phyloP scores from a whole-genome alignment of 30 jellyfish, hydroid and myxozoan genomes.

The Mastigias papua region DNA sequence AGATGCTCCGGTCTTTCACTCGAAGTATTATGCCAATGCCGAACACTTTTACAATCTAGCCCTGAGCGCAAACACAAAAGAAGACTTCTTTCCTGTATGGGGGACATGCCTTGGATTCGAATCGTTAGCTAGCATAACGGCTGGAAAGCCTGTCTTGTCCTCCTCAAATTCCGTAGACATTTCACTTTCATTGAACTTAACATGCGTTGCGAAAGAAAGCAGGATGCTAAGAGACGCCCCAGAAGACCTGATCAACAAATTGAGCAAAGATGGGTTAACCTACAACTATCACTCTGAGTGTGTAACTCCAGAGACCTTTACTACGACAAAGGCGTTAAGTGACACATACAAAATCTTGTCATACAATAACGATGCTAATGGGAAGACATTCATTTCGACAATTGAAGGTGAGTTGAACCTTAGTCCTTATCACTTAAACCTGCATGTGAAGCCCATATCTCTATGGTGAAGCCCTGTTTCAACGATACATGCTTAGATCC shows the following conservation, averaged over 20 bases:
- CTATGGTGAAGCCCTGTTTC: too few species aligned
- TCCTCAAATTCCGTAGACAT: slow-evolving; percentile 60
- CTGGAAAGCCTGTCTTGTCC: slow-evolving; percentile 74
- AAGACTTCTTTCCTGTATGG: slow-evolving; percentile 96
- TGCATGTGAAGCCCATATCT: too few species aligned
- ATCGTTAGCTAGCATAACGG: slow-evolving; percentile 72
- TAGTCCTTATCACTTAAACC: too few species aligned
- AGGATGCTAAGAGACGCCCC: slow-evolving; percentile 77
- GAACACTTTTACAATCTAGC: slow-evolving; percentile 76
- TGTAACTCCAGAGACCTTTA: slow-evolving; percentile 82
- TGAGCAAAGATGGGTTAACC: slow-evolving; percentile 72
- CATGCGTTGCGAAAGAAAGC: slow-evolving; percentile 58
- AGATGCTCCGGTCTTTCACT: slow-evolving; percentile 75
- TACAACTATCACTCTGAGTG: slow-evolving; percentile 91
- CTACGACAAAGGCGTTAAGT: slow-evolving; percentile 25
- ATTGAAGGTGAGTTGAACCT: slow-evolving; percentile 82
- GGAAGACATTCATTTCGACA: slow-evolving; percentile 85
- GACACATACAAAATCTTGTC: slow-evolving; percentile 67
- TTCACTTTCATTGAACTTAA: slow-evolving; percentile 65
- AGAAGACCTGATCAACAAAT: slow-evolving; percentile 15
- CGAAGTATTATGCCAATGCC: slow-evolving; percentile 81
- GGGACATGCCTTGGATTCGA: slow-evolving; percentile 98
- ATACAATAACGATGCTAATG: slow-evolving; percentile 71
- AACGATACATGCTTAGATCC: too few species aligned
- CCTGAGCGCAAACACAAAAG: slow-evolving; percentile 57